phyloP scores from a whole-genome alignment of 2,888 invertebrate genomes.

The Phrixothrix hirtus region DNA sequence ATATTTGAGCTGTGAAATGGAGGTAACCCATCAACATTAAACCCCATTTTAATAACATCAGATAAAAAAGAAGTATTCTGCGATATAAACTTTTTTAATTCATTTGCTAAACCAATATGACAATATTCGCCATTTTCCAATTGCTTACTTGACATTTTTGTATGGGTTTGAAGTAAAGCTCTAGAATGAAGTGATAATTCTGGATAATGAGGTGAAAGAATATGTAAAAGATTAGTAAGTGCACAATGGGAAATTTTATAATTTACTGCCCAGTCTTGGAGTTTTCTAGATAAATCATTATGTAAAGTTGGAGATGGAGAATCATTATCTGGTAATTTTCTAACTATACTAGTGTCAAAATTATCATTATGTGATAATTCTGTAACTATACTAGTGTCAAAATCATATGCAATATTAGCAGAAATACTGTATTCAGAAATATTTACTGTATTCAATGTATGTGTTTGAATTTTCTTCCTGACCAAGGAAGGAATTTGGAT shows the following conservation, averaged over 20 bases:
- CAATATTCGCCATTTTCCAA: slow-evolving; percentile 15
- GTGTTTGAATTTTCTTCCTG: no score
- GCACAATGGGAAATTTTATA: slow-evolving; percentile 23
- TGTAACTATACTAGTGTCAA: no score
- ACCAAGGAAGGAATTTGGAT: no score
- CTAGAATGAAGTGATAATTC: slow-evolving; percentile 27
- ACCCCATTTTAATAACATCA: background rate
- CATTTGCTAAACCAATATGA: slow-evolving; percentile 13
- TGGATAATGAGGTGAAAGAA: slow-evolving; percentile 22
- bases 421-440: no score
- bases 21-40: slow-evolving; percentile 6
- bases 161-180: slow-evolving; percentile 25
- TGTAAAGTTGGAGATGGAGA: no score
- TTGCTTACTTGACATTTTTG: slow-evolving; percentile 1
- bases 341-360: no score
- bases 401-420: no score
- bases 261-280: no score
- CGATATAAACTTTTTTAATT: slow-evolving; percentile 5
- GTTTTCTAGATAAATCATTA: no score
- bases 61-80: background rate
- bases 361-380: no score
- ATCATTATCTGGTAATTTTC: no score
- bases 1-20: slow-evolving; percentile 8
- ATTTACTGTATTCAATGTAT: no score
- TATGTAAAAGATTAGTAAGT: slow-evolving; percentile 22